Base-by-base conservation (phyloP, 2,888 invertebrate genomes). In the Andrena praecox region DNA sequence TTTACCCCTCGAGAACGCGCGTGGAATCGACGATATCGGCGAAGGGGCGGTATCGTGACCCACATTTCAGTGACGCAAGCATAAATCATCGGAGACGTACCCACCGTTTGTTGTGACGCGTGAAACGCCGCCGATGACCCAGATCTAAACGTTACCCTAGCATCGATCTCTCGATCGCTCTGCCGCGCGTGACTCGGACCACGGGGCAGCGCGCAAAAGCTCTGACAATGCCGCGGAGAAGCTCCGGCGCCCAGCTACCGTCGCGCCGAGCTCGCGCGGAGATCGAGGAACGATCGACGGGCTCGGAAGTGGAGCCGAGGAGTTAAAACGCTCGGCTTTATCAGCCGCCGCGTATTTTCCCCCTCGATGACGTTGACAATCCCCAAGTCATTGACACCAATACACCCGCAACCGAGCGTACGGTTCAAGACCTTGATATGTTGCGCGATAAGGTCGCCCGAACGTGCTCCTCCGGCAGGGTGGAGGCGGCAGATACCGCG, bases 321-420 rank as follows among this genome's bases (percentile, higher is more conserved):
- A 24, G 12, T 27, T 77, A 75, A 83, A 82, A 80, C 62, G 70
- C 29, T 42, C 59, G 35, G n/a, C 71, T 69, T 75, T 88, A 86
- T 85, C 84, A 35, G 27, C 16, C 62, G n/a, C 74, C 8, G 20
- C 63, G 60, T 69, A 63, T 59, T 64, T 20, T 8, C 59, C 42
- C 48, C 33, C 7, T 10, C 63, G 60, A 68, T 82, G 83, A 80
- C 80, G 80, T 87, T 85, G 83, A 89, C 69, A 82, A 86, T 85
- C 85, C 84, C 64, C 67, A 81, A 89, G 89, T 89, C 87, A 87
- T 87, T 89, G 89, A 89, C 89, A 89, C 89, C 80, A 89, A 89
- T 86, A 89, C 89, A 86, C 67, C 31, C 69, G 27, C 71, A 83
- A 74, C 62, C 73, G 70, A 60, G 79, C 70, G 70, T 81, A 85